phyloP scores from a whole-genome alignment of 2,797 vertebrate species.

The Cryptoblepharus egeriae region DNA sequence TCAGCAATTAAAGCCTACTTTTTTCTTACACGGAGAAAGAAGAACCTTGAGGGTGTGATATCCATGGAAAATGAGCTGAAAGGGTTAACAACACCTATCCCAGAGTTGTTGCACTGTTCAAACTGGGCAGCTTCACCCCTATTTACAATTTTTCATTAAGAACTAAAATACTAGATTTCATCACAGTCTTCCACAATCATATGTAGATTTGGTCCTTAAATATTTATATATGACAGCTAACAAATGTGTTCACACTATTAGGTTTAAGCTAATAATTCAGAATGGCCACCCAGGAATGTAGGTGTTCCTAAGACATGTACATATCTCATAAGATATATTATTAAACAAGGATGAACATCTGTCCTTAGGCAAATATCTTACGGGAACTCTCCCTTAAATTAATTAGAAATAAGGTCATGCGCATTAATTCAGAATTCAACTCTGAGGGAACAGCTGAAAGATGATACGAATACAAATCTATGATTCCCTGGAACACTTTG shows the following conservation, averaged over 20 bases:
- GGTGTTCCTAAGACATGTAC: background rate
- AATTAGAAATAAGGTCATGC: background rate
- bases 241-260: no score
- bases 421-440: background rate
- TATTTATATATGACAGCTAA: background rate
- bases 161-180: background rate
- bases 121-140: background rate
- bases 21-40: no score
- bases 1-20: no score
- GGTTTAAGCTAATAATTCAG: background rate
- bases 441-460: background rate
- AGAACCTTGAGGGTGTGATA: no score
- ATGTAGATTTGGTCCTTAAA: background rate
- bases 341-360: background rate
- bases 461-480: background rate
- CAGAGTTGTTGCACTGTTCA: background rate
- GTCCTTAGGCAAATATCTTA: background rate
- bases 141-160: background rate
- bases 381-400: background rate
- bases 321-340: no score
- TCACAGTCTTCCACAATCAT: background rate
- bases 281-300: background rate
- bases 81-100: no score
- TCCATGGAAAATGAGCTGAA: no score
- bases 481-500: background rate